These are phyloP conservation scores for Geotrypetes seraphini DNA, from an alignment of 2,797 vertebrate genomes.

Conservation along the genomic window DNA sequence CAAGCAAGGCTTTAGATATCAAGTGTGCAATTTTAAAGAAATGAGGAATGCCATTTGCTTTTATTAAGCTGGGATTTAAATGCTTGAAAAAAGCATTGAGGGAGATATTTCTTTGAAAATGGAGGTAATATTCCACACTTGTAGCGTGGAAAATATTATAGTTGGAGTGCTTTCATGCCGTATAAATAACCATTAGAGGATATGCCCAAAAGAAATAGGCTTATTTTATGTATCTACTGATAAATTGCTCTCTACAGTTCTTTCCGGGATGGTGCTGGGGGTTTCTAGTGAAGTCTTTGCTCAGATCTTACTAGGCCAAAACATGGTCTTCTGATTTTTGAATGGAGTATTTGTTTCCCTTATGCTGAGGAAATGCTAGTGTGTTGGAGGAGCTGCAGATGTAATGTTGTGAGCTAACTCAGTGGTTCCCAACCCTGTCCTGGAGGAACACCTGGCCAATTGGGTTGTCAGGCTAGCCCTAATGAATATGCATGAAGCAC, in stretches of 20 bases:
- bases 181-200: slow-evolving; percentile 32
- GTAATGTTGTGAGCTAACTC: no score
- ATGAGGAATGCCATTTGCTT: slow-evolving; percentile 56
- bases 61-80: slow-evolving; percentile 72
- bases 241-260: slow-evolving; percentile 22
- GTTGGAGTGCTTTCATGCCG: slow-evolving; percentile 36
- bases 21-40: slow-evolving; percentile 44
- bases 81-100: slow-evolving; percentile 42
- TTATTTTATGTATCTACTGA: slow-evolving; percentile 32
- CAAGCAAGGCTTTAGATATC: slow-evolving; percentile 34
- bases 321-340: slow-evolving; percentile 2
- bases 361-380: slow-evolving; percentile 2
- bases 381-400: no score
- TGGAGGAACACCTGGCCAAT: no score
- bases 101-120: slow-evolving; percentile 54
- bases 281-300: not conserved
- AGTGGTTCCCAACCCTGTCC: no score
- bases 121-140: slow-evolving; percentile 44
- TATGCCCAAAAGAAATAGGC: slow-evolving; percentile 20
- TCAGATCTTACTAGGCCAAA: slow-evolving; percentile 20
- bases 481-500: no score
- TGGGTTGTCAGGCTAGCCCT: no score
- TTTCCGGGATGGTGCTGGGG: slow-evolving; percentile 16
- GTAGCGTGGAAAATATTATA: slow-evolving; percentile 44
- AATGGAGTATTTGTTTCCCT: no score